phyloP scores from a whole-genome alignment of 2,888 invertebrate species.

The Heliconius erato region DNA sequence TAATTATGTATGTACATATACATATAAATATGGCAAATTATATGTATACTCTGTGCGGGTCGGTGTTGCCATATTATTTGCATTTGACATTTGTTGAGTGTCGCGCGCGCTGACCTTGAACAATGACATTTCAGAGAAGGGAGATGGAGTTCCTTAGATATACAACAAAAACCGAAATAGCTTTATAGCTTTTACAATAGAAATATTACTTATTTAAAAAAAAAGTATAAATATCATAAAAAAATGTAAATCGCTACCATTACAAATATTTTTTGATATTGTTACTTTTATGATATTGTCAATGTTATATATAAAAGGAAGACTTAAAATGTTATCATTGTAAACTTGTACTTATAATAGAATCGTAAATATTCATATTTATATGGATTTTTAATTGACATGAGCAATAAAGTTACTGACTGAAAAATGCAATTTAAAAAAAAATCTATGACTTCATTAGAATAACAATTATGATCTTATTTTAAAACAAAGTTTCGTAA shows the following conservation, averaged over 20 bases:
- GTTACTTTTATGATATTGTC: too few species aligned
- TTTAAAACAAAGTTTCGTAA: conserved; percentile 37
- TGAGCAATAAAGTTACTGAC: neutral
- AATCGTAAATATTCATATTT: neutral
- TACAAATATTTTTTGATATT: neutral
- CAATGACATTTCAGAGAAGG: conserved; percentile 80
- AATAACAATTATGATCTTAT: conserved; percentile 13
- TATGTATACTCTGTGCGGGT: conserved; percentile 41
- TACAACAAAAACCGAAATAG: conserved; percentile 44
- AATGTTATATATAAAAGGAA: too few species aligned
- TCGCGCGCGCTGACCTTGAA: conserved; percentile 71
- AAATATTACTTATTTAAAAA: neutral
- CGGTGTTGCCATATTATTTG: conserved; percentile 59
- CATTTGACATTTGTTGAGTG: conserved; percentile 76
- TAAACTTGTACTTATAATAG: neutral
- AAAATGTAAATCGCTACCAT: neutral
- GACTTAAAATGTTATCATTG: neutral
- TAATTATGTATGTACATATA: neutral
- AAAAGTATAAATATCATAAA: neutral
- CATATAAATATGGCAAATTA: conserved; percentile 2
- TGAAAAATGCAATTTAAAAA: neutral
- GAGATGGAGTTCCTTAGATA: conserved; percentile 62
- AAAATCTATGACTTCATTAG: neutral
- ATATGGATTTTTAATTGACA: neutral
- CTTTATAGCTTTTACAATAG: neutral